These are phyloP conservation scores for Penaeus chinensis DNA, from an alignment of 1,140 invertebrate genomes.

Conservation along the genomic window DNA sequence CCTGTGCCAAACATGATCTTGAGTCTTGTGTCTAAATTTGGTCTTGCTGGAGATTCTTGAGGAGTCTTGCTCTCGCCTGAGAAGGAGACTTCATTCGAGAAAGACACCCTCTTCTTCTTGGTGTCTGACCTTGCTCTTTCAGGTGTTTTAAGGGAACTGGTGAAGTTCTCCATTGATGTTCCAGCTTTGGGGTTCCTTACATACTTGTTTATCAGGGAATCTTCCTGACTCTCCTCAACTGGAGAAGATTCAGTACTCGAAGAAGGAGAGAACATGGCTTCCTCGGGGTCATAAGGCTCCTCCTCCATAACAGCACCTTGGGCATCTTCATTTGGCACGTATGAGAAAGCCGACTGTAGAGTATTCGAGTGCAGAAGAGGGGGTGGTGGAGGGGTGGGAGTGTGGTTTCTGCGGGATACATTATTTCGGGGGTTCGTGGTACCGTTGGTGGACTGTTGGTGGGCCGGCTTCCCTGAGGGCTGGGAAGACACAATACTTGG, in stretches of 20 bases:
- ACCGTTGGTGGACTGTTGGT: too few species aligned
- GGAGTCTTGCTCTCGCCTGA: slow-evolving; percentile 9
- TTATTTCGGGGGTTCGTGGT: too few species aligned
- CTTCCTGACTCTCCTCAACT: slow-evolving; percentile 25
- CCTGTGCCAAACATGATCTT: slow-evolving; percentile 47
- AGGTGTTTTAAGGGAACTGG: slow-evolving; percentile 12
- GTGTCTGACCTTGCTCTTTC: slow-evolving; percentile 5
- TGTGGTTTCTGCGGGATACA: too few species aligned
- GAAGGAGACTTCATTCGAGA: slow-evolving; percentile 8
- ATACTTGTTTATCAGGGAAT: slow-evolving; percentile 46
- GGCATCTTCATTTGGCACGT: not conserved
- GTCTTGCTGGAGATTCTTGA: slow-evolving; percentile 33
- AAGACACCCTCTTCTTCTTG: slow-evolving; percentile 22
- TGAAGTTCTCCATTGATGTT: not conserved
- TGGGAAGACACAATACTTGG: too few species aligned
- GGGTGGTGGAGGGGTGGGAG: too few species aligned
- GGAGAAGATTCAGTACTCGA: slow-evolving; percentile 11
- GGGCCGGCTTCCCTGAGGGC: too few species aligned
- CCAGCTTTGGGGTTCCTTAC: slow-evolving; percentile 10
- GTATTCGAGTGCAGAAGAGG: too few species aligned
- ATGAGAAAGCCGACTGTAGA: too few species aligned
- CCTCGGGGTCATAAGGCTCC: slow-evolving; percentile 49
- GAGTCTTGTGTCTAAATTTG: slow-evolving; percentile 34
- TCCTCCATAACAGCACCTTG: not conserved
- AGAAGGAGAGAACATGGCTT: slow-evolving; percentile 43